Evolutionary conservation across 2,888 invertebrate species (phyloP).

Genomic region (Lycocerus yunnanus): DNA sequence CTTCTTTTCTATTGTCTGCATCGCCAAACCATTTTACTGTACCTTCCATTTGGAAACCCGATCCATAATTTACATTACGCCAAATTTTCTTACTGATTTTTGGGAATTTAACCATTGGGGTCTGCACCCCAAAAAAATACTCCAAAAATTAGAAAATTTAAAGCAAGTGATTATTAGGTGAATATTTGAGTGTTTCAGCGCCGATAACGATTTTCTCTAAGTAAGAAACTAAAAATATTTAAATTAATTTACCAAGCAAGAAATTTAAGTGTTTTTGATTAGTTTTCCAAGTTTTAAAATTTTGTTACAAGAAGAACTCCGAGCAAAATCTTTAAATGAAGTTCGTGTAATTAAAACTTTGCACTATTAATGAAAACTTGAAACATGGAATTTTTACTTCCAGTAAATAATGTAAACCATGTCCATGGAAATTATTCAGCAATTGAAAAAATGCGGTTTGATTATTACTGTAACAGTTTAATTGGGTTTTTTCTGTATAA

Average conservation of each 20-base stretch:
- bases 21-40: too few species aligned
- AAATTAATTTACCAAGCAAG: not conserved
- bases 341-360: not conserved
- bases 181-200: not conserved
- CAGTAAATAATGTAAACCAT: not conserved
- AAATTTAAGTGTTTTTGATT: not conserved
- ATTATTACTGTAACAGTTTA: not conserved
- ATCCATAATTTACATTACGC: too few species aligned
- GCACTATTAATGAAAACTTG: not conserved
- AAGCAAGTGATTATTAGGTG: too few species aligned
- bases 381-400: not conserved
- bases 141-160: too few species aligned
- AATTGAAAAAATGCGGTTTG: not conserved
- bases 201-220: not conserved
- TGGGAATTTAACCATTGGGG: too few species aligned
- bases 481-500: not conserved
- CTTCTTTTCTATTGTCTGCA: too few species aligned
- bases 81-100: too few species aligned
- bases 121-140: too few species aligned
- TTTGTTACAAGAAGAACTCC: not conserved
- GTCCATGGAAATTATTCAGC: not conserved
- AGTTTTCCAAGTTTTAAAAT: not conserved
- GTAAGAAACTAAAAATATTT: not conserved
- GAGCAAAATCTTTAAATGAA: not conserved
- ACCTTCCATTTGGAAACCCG: too few species aligned